A percentile compares a stretch with the other conserved stretches of the same genome.
phyloP scores from a whole-genome alignment of 2,113 vertebrate genomes.

The Sylvietta virens region DNA sequence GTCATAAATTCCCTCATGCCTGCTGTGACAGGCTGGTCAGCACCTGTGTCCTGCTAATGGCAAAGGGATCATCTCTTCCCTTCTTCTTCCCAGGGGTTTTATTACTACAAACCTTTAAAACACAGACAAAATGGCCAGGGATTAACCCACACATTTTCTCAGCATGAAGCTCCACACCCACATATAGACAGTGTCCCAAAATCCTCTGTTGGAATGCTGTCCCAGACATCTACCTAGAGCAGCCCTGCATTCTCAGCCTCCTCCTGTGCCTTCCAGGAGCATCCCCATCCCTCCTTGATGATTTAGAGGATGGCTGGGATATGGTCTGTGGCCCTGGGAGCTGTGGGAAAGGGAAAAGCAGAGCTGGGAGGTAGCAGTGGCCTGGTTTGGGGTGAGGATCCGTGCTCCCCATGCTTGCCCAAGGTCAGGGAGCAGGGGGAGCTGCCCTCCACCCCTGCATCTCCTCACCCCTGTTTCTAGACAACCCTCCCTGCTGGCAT shows the following conservation, averaged over 20 bases:
- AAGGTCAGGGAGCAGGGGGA: background rate
- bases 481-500: rapidly evolving
- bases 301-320: background rate
- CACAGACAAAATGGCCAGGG: background rate
- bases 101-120: background rate
- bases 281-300: background rate
- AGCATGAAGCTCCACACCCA: background rate
- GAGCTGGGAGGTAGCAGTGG: background rate
- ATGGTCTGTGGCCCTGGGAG: rapidly evolving
- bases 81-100: background rate
- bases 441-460: background rate
- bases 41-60: background rate
- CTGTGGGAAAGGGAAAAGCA: background rate
- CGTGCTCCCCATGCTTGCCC: background rate
- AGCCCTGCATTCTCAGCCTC: background rate
- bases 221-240: background rate
- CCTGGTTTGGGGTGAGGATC: background rate
- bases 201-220: background rate
- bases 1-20: background rate
- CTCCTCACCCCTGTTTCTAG: background rate
- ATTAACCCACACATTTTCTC: background rate
- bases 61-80: background rate
- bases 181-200: background rate
- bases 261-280: background rate
- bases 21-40: background rate